Conservation (phyloP, 1,140 invertebrate species). For the Atopsyche davidsoni region DNA sequence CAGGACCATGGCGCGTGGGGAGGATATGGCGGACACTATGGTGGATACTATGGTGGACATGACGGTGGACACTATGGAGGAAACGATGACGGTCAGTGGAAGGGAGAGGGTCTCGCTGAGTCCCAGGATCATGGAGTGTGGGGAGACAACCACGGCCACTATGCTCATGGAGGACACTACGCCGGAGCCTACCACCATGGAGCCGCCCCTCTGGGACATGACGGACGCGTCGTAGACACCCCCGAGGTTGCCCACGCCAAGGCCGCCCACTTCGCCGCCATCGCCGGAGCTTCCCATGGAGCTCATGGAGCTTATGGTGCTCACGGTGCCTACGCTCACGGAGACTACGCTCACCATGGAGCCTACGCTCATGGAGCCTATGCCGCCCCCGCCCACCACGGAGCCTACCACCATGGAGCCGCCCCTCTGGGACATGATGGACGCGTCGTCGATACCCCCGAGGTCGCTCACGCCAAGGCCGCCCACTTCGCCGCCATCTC, state of each 20-base stretch:
- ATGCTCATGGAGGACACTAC: constrained; percentile 10
- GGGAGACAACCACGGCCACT: constrained; percentile 7
- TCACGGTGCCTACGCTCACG: no score
- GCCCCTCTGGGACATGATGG: constrained; percentile 32
- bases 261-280: constrained; percentile 43
- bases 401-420: constrained; percentile 33
- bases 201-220: not conserved
- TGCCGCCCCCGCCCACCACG: no score
- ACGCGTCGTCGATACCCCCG: constrained; percentile 42
- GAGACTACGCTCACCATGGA: no score
- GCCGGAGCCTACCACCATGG: constrained; percentile 2
- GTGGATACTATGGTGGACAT: no score
- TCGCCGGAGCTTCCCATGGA: constrained; percentile 27
- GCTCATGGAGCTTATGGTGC: no score
- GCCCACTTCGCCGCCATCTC: constrained; percentile 38
- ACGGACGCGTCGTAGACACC: constrained; percentile 21
- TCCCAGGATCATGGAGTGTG: constrained; percentile 17
- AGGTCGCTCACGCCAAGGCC: constrained; percentile 43
- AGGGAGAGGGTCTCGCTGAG: constrained; percentile 14
- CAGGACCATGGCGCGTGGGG: no score
- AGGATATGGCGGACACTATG: no score
- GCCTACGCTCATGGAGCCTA: no score
- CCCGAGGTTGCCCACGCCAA: constrained; percentile 44
- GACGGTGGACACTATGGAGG: constrained; percentile 3
- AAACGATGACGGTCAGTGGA: constrained; percentile 15